Percentiles rank a stretch among this genome's conserved stretches.
phyloP scores from a whole-genome alignment of 2,888 invertebrate species.

The Anagyrus pseudococci region DNA sequence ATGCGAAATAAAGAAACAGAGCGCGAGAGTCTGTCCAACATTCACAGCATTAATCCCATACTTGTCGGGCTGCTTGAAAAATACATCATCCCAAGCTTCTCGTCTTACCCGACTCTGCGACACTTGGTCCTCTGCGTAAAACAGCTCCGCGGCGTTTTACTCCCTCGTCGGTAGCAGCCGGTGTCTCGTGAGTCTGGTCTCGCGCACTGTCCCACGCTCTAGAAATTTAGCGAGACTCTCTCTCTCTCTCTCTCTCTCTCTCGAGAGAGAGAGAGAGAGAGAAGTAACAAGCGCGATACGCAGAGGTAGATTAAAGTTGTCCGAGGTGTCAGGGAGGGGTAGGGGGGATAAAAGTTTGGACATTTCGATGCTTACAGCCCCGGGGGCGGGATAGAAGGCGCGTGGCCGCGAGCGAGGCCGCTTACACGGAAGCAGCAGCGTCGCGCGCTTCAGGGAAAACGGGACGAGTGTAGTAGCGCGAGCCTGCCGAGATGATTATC shows the following conservation, averaged over 20 bases:
- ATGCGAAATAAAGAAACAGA: no score
- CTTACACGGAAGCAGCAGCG: slow-evolving; percentile 30
- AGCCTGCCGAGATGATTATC: no score
- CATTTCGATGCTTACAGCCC: no score
- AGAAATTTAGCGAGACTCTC: slow-evolving; percentile 55
- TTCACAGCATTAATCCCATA: not conserved
- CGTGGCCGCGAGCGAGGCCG: no score
- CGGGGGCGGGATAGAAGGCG: no score
- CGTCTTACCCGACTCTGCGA: slow-evolving; percentile 5
- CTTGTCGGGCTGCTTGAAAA: no score
- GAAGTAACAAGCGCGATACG: slow-evolving; percentile 33
- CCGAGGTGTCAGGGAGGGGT: not conserved
- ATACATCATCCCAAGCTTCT: slow-evolving; percentile 1
- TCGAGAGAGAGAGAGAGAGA: slow-evolving; percentile 43
- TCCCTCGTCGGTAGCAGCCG: not conserved
- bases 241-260: no score
- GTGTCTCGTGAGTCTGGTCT: slow-evolving; percentile 13
- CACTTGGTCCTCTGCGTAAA: not conserved
- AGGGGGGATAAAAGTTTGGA: not conserved
- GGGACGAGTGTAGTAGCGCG: no score
- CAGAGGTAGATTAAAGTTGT: slow-evolving; percentile 8
- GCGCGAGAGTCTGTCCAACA: no score
- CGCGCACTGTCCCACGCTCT: slow-evolving; percentile 54
- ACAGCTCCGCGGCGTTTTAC: not conserved
- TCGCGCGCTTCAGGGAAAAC: slow-evolving; percentile 22